A percentile compares a stretch with the other conserved stretches of the same genome.
phyloP scores from a whole-genome alignment of 2,113 vertebrate species.

The Haliaeetus leucogaster region DNA sequence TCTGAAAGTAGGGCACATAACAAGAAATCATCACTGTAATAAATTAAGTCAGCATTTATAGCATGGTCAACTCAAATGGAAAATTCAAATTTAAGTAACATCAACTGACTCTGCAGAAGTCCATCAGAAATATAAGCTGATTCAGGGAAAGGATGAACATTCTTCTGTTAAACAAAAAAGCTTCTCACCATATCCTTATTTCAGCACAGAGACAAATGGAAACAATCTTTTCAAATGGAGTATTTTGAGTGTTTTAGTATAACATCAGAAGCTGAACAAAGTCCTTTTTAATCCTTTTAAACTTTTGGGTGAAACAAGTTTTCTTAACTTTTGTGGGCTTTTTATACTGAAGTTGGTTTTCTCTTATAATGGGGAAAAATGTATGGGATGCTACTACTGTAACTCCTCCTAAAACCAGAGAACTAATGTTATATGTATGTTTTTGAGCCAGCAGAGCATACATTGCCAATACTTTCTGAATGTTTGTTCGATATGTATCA shows the following conservation, averaged over 20 bases:
- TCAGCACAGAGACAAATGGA: neutral
- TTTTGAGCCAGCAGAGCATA: neutral
- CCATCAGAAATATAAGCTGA: neutral
- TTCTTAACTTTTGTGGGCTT: neutral
- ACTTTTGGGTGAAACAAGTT: neutral
- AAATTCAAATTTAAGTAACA: too few relatives aligned
- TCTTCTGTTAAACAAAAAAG: neutral
- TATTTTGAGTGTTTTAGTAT: neutral
- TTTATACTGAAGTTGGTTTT: neutral
- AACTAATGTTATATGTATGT: neutral
- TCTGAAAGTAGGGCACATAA: neutral
- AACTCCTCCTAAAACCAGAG: neutral
- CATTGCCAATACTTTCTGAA: neutral
- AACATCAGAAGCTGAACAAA: neutral
- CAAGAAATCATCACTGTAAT: neutral
- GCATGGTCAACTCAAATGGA: neutral
- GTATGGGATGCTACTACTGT: neutral
- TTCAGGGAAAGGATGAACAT: neutral
- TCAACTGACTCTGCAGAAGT: neutral
- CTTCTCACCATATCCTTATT: neutral
- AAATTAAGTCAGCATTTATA: neutral
- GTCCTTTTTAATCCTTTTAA: neutral
- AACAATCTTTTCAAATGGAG: neutral
- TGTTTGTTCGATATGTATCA: neutral
- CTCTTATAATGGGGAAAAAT: neutral